These are phyloP conservation scores for Eonycteris spelaea DNA, from an alignment of 2,113 vertebrate genomes.

Conservation along the genomic window DNA sequence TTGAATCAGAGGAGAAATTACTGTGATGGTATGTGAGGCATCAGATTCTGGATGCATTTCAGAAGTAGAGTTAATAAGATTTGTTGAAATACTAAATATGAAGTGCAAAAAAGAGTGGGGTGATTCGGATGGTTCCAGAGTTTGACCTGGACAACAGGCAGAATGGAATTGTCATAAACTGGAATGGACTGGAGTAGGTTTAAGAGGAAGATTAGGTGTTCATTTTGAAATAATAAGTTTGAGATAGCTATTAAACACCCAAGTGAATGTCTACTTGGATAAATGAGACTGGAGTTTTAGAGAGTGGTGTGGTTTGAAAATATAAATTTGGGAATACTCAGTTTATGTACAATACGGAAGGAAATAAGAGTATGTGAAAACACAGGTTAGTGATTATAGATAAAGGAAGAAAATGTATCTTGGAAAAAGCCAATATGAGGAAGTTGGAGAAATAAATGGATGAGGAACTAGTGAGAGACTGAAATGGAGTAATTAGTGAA, in stretches of 20 bases:
- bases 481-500: not conserved
- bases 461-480: not conserved
- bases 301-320: not conserved
- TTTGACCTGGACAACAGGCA: not conserved
- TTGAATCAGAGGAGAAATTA: not conserved
- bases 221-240: not conserved
- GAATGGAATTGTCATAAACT: not conserved
- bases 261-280: too few species aligned
- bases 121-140: not conserved
- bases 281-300: not conserved
- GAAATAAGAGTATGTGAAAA: not conserved
- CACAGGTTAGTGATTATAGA: not conserved
- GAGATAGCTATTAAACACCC: not conserved
- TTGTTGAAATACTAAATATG: not conserved
- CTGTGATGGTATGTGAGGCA: too few species aligned
- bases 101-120: not conserved
- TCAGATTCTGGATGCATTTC: not conserved
- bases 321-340: not conserved
- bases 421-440: not conserved
- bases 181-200: not conserved
- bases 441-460: not conserved
- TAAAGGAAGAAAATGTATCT: not conserved
- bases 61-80: not conserved
- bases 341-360: not conserved
- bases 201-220: not conserved